Evolutionary conservation across 2,113 vertebrate genomes (phyloP).

Genomic region (Mobula birostris): DNA sequence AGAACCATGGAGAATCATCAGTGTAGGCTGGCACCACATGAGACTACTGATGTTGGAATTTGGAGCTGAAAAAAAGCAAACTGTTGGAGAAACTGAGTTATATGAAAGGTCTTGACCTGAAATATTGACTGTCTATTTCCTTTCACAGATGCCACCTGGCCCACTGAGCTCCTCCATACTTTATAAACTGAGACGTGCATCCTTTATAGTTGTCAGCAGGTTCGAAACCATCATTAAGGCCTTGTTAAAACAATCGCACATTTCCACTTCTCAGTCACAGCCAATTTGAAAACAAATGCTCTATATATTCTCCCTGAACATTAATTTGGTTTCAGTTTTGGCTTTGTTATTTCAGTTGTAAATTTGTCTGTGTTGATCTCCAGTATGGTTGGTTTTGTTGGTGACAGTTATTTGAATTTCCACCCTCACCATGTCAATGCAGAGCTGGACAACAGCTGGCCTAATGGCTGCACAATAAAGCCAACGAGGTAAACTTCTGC

Average conservation of each 20-base stretch:
- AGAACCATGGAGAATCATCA: too few species aligned
- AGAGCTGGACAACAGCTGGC: not conserved
- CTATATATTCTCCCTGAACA: not conserved
- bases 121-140: too few species aligned
- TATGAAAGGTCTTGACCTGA: too few species aligned
- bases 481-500: too few species aligned
- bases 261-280: not conserved
- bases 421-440: not conserved
- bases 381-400: not conserved
- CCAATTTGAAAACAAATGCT: not conserved
- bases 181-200: not conserved
- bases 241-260: not conserved
- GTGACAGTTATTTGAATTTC: not conserved
- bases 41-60: too few species aligned
- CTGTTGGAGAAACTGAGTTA: too few species aligned
- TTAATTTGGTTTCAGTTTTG: not conserved
- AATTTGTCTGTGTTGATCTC: not conserved
- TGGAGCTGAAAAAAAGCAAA: too few species aligned
- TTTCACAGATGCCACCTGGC: too few species aligned
- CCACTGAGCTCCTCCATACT: too few species aligned
- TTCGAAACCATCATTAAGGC: not conserved
- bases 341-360: not conserved
- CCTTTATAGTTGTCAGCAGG: not conserved
- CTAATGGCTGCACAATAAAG: not conserved
- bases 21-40: too few species aligned